Percentiles rank a stretch among this genome's conserved stretches.
Conservation (phyloP, 2,888 invertebrate genomes). For the Melangyna quadrimaculata region DNA sequence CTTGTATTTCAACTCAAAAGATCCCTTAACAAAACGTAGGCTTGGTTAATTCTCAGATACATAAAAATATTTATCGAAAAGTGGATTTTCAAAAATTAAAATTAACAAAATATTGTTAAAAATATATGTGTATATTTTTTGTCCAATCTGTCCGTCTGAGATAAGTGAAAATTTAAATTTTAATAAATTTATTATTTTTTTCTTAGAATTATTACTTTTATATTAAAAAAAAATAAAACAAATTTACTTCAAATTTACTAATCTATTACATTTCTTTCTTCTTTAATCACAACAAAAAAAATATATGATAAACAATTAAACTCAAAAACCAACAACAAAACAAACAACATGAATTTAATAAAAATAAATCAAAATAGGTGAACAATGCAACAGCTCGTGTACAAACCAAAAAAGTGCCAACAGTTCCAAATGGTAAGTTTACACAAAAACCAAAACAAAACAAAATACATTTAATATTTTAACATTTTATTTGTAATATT, state of each 20-base stretch:
- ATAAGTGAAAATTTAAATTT: not conserved
- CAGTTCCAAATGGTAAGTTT: slow-evolving; percentile 93
- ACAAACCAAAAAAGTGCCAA: slow-evolving; percentile 96
- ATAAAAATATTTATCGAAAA: too few species aligned
- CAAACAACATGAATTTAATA: not conserved
- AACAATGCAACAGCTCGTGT: slow-evolving; percentile 99
- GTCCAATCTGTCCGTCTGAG: slow-evolving; percentile 17
- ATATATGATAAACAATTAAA: slow-evolving; percentile 36
- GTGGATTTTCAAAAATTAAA: not conserved
- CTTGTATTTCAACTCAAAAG: too few species aligned
- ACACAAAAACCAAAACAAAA: not conserved
- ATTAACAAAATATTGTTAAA: not conserved
- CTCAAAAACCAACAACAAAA: slow-evolving; percentile 25
- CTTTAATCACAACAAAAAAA: slow-evolving; percentile 29
- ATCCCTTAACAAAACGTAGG: too few species aligned
- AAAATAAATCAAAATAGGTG: slow-evolving; percentile 85
- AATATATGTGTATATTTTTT: slow-evolving; percentile 48
- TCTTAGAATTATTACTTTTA: not conserved
- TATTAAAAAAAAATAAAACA: slow-evolving; percentile 27
- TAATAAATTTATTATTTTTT: slow-evolving; percentile 8
- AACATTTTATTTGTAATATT: slow-evolving; percentile 47
- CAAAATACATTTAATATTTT: slow-evolving; percentile 28
- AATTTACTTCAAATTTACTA: slow-evolving; percentile 47
- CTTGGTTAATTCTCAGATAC: too few species aligned
- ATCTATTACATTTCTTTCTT: slow-evolving; percentile 59